Evolutionary conservation across 2,888 invertebrate genomes (phyloP).

Genomic region (Selenia dentaria): DNA sequence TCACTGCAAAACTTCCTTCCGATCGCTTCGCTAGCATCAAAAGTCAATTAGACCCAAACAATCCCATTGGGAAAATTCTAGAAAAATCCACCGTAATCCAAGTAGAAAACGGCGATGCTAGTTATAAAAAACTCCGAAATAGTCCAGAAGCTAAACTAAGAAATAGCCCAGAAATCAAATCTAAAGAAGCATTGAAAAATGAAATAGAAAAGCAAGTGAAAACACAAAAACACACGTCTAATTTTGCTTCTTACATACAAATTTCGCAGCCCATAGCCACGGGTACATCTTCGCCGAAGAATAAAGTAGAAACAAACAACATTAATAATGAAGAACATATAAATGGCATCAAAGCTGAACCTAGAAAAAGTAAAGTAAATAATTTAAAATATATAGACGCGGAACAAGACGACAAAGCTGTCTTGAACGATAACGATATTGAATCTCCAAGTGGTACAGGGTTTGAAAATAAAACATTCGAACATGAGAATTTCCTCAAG

Average conservation of each 20-base stretch:
- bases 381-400: constrained; percentile 70
- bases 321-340: constrained; percentile 43
- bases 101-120: constrained; percentile 71
- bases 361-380: constrained; percentile 50
- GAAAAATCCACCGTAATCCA: constrained; percentile 80
- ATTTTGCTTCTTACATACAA: constrained; percentile 86
- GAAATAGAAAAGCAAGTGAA: constrained; percentile 76
- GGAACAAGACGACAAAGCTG: constrained; percentile 54
- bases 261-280: constrained; percentile 78
- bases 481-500: constrained; percentile 76
- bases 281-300: constrained; percentile 63
- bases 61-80: constrained; percentile 79
- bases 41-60: constrained; percentile 78
- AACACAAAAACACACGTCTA: constrained; percentile 81
- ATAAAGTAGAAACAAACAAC: constrained; percentile 48
- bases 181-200: constrained; percentile 60
- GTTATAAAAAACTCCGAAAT: constrained; percentile 36
- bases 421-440: constrained; percentile 67
- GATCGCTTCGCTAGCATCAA: constrained; percentile 75
- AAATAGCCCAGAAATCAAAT: constrained; percentile 27
- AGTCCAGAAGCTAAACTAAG: constrained; percentile 45
- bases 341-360: constrained; percentile 45
- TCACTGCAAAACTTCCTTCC: constrained; percentile 66
- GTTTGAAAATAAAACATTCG: constrained; percentile 77
- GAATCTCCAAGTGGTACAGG: constrained; percentile 78